phyloP scores from a whole-genome alignment of 2,888 invertebrate genomes.

The Eumacrocentrus americanus region DNA sequence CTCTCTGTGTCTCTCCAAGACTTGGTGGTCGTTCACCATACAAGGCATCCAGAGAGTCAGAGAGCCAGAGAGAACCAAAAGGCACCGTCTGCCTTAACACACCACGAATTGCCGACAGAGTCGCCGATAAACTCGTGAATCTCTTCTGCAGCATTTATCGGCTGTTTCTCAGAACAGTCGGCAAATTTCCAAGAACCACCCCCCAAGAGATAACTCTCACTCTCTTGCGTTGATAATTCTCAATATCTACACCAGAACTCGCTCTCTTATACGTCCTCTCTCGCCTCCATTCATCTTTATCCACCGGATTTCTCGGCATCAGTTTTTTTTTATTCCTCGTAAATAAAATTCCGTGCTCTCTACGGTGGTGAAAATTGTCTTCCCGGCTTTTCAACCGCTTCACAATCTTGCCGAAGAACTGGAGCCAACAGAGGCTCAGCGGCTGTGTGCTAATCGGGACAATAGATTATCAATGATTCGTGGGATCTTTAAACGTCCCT shows the following conservation, averaged over 20 bases:
- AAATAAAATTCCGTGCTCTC: constrained; percentile 33
- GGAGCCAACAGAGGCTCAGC: too few species aligned
- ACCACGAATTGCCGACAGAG: neutral
- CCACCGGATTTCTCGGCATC: constrained; percentile 24
- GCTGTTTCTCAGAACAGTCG: neutral
- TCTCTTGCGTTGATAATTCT: neutral
- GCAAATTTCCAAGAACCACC: too few species aligned
- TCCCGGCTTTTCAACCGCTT: constrained; percentile 17
- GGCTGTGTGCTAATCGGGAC: too few species aligned
- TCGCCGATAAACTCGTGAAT: too few species aligned
- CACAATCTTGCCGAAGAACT: too few species aligned
- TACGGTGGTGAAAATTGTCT: constrained; percentile 18
- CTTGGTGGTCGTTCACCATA: constrained; percentile 1
- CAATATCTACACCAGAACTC: constrained; percentile 7
- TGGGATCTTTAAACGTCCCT: too few species aligned
- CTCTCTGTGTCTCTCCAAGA: neutral
- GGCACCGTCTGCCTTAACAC: too few species aligned
- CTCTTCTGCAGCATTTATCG: too few species aligned
- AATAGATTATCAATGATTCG: too few species aligned
- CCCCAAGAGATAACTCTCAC: too few species aligned
- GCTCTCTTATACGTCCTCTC: neutral
- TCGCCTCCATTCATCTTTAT: constrained; percentile 25
- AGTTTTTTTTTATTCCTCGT: constrained; percentile 22
- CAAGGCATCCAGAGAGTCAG: too few species aligned
- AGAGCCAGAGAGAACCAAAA: too few species aligned